phyloP scores from a whole-genome alignment of 2,113 vertebrate species.

The Cyanoderma ruficeps region DNA sequence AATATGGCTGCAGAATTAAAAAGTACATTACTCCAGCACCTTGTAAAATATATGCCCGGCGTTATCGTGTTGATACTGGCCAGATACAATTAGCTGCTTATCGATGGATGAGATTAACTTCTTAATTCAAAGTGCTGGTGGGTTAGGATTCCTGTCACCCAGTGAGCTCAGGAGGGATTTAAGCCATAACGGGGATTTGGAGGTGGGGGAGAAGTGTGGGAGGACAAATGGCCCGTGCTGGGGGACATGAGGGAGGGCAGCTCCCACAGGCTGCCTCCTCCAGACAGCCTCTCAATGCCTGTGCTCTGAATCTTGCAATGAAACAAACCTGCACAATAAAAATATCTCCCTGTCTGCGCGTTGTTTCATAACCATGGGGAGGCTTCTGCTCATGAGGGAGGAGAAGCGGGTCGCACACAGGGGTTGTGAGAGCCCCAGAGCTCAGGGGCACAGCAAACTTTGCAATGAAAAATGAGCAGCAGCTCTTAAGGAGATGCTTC shows the following conservation, averaged over 20 bases:
- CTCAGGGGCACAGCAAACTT: background rate
- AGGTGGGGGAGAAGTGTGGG: background rate
- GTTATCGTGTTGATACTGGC: background rate
- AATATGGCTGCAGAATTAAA: background rate
- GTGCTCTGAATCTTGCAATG: background rate
- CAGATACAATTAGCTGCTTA: constrained; percentile 25
- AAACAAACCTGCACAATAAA: background rate
- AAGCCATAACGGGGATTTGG: background rate
- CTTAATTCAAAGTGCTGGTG: background rate
- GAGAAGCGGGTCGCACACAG: background rate
- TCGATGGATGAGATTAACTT: constrained; percentile 7
- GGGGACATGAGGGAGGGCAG: accelerated
- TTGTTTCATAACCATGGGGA: background rate
- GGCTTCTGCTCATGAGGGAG: background rate
- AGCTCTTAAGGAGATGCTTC: background rate
- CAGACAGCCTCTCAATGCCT: background rate
- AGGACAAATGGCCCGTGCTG: background rate
- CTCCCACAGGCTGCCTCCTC: background rate
- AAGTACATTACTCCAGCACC: background rate
- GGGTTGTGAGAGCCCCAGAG: background rate
- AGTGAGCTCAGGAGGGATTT: background rate
- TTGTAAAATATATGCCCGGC: background rate
- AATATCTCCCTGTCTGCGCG: background rate
- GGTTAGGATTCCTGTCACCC: background rate
- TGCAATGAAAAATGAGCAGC: background rate